Evolutionary conservation across 2,797 vertebrate species (phyloP).

Genomic region (Tachyglossus aculeatus): DNA sequence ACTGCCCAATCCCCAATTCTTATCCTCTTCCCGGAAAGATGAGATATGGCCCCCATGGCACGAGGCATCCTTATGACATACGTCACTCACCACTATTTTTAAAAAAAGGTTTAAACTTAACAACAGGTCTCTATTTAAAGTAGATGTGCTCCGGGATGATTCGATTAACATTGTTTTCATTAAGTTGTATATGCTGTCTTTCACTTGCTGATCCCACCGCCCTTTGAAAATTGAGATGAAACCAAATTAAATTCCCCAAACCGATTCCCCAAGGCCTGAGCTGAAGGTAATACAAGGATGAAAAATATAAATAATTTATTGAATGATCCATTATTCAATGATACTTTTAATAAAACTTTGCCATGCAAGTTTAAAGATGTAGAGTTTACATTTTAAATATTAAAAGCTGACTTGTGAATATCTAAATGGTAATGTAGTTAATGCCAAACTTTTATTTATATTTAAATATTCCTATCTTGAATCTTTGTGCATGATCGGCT

Average conservation of each 20-base stretch:
- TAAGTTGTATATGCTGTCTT: background rate
- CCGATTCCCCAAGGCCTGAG: background rate
- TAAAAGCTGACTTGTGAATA: background rate
- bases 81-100: too few relatives aligned
- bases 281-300: background rate
- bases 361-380: conserved; percentile 7
- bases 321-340: conserved; percentile 22
- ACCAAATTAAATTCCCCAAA: background rate
- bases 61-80: too few relatives aligned
- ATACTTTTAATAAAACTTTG: background rate
- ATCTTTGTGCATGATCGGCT: background rate
- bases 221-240: background rate
- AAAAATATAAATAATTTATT: conserved; percentile 18
- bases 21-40: too few relatives aligned
- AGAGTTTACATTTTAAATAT: conserved; percentile 16
- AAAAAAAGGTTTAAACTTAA: background rate
- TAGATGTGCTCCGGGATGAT: too few relatives aligned
- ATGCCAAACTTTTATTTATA: background rate
- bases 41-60: too few relatives aligned
- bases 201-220: background rate
- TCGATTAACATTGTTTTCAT: background rate
- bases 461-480: background rate
- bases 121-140: background rate
- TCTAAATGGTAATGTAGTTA: background rate
- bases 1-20: too few relatives aligned